Conservation (phyloP, 2,113 vertebrate species). For the Mohoua ochrocephala region DNA sequence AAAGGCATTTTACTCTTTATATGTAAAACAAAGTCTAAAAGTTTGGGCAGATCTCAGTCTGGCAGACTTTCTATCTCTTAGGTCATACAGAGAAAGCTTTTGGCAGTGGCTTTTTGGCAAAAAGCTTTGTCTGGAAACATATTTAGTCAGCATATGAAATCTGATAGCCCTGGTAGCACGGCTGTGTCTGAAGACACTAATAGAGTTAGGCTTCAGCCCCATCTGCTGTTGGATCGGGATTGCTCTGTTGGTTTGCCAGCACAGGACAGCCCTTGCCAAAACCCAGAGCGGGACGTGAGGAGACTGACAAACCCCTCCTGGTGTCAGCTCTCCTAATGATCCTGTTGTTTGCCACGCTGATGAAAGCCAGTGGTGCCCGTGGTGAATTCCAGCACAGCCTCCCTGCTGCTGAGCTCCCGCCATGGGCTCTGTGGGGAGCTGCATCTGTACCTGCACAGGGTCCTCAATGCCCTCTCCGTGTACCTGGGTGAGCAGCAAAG, state of each 20-base stretch:
- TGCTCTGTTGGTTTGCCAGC: neutral
- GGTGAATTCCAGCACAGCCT: neutral
- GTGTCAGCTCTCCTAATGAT: neutral
- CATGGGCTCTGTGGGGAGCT: neutral
- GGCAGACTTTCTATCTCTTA: constrained; percentile 6
- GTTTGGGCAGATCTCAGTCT: neutral
- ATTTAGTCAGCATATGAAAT: constrained; percentile 48
- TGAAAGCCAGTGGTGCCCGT: neutral
- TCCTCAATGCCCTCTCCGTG: neutral
- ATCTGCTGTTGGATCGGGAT: constrained; percentile 65
- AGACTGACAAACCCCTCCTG: neutral
- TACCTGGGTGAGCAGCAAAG: neutral
- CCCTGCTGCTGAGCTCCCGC: neutral
- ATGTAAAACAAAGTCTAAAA: neutral
- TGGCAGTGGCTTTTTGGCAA: constrained; percentile 25
- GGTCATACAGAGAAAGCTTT: constrained; percentile 37
- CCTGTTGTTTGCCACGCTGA: neutral
- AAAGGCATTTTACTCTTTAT: neutral
- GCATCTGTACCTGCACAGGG: neutral
- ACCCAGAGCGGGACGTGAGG: neutral
- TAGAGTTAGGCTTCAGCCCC: constrained; percentile 71
- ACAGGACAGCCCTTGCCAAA: neutral
- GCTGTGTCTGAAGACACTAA: neutral
- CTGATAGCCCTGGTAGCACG: neutral
- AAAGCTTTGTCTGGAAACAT: constrained; percentile 64